Base-by-base conservation (phyloP, 2,888 invertebrate genomes). In the Heliconius ismenius region DNA sequence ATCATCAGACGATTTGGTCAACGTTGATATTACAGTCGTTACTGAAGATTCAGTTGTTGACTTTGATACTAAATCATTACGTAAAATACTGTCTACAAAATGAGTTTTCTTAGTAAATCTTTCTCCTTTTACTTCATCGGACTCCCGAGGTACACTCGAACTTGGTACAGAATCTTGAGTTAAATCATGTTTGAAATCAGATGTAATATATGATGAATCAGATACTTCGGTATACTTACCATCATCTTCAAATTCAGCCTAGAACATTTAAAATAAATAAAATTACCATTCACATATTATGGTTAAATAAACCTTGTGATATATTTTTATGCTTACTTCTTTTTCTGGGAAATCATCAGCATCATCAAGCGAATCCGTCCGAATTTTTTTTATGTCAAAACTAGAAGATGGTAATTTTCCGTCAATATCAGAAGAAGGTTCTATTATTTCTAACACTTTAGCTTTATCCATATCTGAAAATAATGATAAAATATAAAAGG, bases 331-430 rank as follows among this genome's bases (percentile, higher is more conserved):
- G 36, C 70, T 70, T 86, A 93, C 94, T 87, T 94, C 94, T 88
- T 92, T 94, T 84, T 95, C 94, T 13, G 94, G 94, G 75, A 94
- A 94, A 81, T 95, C 94, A 81, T 95, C 94, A 43, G 94, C 94
- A 76, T 95, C 94, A 80, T 95, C 94, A 4, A 95, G 87, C 2
- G 94, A 95, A 82, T 95, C 94, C 0, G 94, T 94, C 65, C 93
- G 88, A 39, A 94, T 84, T 86, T 94, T 94, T 73, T 88, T 89
- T 0, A 94, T 81, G 81, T 95, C 94, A 84, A 93, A 95, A 86
- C 92, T 92, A 28, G 93, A 89, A 10, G 85, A 79, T 4, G 90
- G 86, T 60, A 86, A 79, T 86, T 91, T 92, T 10, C 90, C 90
- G 70, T 92, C 94, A 24, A 89, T 78, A 73, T 94, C 94, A 43